Evolutionary conservation across 2,797 vertebrate genomes (phyloP), one percentile per base, ranked within the genome.

Genomic region (Gila robusta): DNA sequence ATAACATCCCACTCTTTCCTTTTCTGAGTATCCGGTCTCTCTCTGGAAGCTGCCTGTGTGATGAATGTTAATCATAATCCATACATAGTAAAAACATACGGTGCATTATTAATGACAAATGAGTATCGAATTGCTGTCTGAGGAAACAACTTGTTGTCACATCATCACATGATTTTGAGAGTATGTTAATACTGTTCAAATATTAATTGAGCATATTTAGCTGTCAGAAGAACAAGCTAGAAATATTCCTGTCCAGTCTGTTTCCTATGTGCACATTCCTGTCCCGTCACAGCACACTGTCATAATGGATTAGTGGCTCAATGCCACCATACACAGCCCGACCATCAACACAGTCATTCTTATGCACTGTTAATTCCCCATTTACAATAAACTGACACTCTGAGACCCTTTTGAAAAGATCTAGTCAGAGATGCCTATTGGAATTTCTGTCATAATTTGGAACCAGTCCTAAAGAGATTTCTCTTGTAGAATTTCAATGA

Each of bases 331-430:
- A 81, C 79, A 79, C 72, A 70, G 28, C 52, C 62, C 8, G 9
- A 35, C 59, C 47, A 82, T 85, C 85, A 85, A 54, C 88, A 39
- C 77, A 56, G 71, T 44, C 32, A 37, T 79, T 80, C 28, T 74
- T 37, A 87, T 87, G 85, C 85, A 49, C 66, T 69, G 72, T 87
- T 84, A 59, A 86, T 84, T 85, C 47, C 69, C 79, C 52, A 41
- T 85, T 87, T 70, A 72, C 78, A 66, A 76, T 72, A 67, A 49
- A 39, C 62, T 67, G 59, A 66, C 28, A 82, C 73, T n/a, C 56
- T 49, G 59, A 66, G 17, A 82, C 73, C 26, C 59, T 67, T 62
- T 72, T 49, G 28, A 72, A 80, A 78, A 59, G 17, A 28, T 52
- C 49, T 32, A 56, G 19, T 49, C 28, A 66, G 21, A 17, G 54